Evolutionary conservation across 2,797 vertebrate species (phyloP).

Genomic region (Propithecus perrieri): DNA sequence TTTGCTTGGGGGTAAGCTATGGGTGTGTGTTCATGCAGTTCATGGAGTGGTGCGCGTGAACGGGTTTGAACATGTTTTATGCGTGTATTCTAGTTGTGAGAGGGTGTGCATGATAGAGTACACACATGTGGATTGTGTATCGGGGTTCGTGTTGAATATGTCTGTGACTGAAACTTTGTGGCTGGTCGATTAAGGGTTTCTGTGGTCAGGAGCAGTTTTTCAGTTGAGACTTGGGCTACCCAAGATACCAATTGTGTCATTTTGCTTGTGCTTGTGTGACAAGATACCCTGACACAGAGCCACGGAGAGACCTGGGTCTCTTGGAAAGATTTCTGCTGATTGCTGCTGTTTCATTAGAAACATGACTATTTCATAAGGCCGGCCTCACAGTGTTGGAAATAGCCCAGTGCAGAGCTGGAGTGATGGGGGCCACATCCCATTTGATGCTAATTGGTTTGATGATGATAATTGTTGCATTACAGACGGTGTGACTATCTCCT

Average conservation of each 20-base stretch:
- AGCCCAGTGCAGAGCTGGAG: conserved; percentile 2
- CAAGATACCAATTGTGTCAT: background rate
- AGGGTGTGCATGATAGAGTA: background rate
- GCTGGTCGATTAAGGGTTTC: background rate
- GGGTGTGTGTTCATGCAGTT: background rate
- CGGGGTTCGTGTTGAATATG: background rate
- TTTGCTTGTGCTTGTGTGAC: conserved; percentile 34
- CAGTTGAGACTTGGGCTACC: background rate
- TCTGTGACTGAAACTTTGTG: background rate
- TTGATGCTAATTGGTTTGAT: conserved; percentile 75
- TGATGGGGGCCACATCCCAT: conserved; percentile 61
- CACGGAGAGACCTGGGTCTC: background rate
- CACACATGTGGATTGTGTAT: background rate
- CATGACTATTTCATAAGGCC: conserved; percentile 22
- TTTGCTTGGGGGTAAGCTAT: background rate
- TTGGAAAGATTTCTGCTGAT: conserved; percentile 50
- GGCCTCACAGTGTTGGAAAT: conserved; percentile 5
- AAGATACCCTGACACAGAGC: background rate
- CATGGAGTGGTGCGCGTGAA: background rate
- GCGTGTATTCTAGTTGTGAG: background rate
- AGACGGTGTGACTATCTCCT: conserved; percentile 78
- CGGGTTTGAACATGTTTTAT: background rate
- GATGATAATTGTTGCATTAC: conserved; percentile 70
- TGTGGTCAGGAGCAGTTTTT: background rate
- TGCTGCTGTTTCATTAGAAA: conserved; percentile 42